Percentiles rank a stretch among this genome's conserved stretches.
Evolutionary conservation across 2,797 vertebrate genomes (phyloP).

Genomic region (Cryptoblepharus egeriae): DNA sequence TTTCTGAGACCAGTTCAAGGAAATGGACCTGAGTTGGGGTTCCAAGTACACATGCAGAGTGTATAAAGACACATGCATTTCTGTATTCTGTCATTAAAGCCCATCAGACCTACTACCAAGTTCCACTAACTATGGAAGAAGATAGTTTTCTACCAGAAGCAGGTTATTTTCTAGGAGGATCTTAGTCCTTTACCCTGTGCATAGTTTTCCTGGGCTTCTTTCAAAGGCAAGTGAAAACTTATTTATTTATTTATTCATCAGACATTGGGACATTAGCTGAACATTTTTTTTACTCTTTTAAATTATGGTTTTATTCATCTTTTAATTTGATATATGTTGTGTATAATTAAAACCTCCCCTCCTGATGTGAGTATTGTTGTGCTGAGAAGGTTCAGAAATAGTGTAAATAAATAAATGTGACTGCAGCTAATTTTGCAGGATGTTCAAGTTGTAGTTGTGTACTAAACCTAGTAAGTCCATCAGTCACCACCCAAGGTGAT

Average conservation of each 20-base stretch:
- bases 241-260: background rate
- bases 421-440: slow-evolving; percentile 9
- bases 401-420: background rate
- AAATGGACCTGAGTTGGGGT: background rate
- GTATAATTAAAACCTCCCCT: background rate
- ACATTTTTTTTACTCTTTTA: background rate
- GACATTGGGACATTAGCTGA: background rate
- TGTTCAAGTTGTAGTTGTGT: slow-evolving; percentile 39
- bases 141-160: background rate
- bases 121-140: background rate
- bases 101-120: background rate
- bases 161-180: background rate
- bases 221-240: background rate
- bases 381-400: background rate
- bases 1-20: background rate
- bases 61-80: background rate
- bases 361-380: background rate
- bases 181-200: background rate
- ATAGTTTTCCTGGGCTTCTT: background rate
- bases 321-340: background rate
- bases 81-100: too few species aligned
- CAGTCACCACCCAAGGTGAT: slow-evolving; percentile 28
- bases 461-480: slow-evolving; percentile 32
- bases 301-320: background rate
- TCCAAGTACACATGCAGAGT: too few species aligned